Evolutionary conservation across 1,140 invertebrate genomes (phyloP).

Genomic region (Ganaspis sp.): DNA sequence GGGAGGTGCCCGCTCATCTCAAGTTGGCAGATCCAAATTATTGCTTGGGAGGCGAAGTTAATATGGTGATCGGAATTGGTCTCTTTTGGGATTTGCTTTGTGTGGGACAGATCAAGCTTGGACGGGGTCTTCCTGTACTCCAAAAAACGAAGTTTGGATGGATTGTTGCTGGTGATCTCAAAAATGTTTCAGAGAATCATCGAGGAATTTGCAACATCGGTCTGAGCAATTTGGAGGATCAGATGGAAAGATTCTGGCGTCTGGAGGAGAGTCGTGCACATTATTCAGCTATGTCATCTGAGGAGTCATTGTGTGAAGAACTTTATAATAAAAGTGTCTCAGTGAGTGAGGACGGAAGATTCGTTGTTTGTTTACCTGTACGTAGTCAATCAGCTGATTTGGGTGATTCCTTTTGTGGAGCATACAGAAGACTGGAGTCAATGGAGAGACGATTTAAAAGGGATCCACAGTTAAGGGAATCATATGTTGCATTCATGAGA

Average conservation of each 20-base stretch:
- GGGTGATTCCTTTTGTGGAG: neutral
- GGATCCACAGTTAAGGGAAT: neutral
- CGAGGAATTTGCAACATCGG: neutral
- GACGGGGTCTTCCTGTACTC: conserved; percentile 15
- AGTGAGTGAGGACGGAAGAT: neutral
- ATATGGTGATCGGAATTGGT: conserved; percentile 18
- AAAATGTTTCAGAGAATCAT: neutral
- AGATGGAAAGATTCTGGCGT: neutral
- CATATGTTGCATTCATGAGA: neutral
- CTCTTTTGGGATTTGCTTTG: conserved; percentile 35
- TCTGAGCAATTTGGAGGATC: neutral
- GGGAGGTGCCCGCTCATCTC: neutral
- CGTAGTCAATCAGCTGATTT: neutral
- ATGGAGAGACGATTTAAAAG: neutral
- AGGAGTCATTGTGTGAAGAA: neutral
- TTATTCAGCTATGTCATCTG: neutral
- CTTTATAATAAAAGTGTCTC: neutral
- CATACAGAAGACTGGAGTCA: neutral
- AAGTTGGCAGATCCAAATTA: neutral
- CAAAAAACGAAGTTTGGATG: conserved; percentile 40
- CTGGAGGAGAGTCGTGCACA: neutral
- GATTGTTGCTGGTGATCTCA: neutral
- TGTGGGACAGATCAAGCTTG: conserved; percentile 29
- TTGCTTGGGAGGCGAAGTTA: neutral
- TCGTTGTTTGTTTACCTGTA: neutral